A percentile compares a stretch with the other conserved stretches of the same genome.
Evolutionary conservation across 1,140 invertebrate genomes (phyloP).

Genomic region (Aphidius gifuensis): DNA sequence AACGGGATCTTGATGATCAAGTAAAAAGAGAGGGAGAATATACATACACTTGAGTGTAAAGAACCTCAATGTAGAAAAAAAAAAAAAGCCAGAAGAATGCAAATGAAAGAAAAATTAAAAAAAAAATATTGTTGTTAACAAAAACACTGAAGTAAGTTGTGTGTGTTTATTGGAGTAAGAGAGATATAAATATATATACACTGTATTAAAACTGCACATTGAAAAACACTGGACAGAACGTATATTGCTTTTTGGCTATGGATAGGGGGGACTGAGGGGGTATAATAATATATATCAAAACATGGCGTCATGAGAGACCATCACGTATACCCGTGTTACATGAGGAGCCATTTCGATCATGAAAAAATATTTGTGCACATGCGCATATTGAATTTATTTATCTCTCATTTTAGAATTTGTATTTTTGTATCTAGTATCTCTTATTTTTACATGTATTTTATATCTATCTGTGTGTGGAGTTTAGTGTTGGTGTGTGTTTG

Average conservation of each 20-base stretch:
- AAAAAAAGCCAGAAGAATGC: not conserved
- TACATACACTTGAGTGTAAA: not conserved
- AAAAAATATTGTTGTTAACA: conserved; percentile 15
- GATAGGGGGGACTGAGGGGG: conserved; percentile 31
- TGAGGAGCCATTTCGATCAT: too few relatives aligned
- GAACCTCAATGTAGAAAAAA: not conserved
- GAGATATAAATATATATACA: conserved; percentile 25
- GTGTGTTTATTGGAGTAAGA: conserved; percentile 4
- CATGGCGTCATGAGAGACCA: conserved; percentile 43
- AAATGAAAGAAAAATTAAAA: not conserved
- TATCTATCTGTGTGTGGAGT: too few relatives aligned
- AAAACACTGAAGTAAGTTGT: not conserved
- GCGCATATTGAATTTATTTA: too few relatives aligned
- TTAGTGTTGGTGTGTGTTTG: too few relatives aligned
- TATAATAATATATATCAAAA: conserved; percentile 47
- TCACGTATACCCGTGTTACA: too few relatives aligned
- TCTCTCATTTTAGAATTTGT: too few relatives aligned
- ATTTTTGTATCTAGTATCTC: too few relatives aligned
- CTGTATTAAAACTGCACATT: conserved; percentile 29
- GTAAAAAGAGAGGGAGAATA: not conserved
- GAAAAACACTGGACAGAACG: conserved; percentile 39
- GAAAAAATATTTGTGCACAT: too few relatives aligned
- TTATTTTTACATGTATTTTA: too few relatives aligned
- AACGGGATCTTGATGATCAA: too few relatives aligned
- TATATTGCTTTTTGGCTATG: conserved; percentile 28